These are phyloP conservation scores for Neuroterus valhalla DNA, from an alignment of 1,140 invertebrate species.

Conservation along the genomic window DNA sequence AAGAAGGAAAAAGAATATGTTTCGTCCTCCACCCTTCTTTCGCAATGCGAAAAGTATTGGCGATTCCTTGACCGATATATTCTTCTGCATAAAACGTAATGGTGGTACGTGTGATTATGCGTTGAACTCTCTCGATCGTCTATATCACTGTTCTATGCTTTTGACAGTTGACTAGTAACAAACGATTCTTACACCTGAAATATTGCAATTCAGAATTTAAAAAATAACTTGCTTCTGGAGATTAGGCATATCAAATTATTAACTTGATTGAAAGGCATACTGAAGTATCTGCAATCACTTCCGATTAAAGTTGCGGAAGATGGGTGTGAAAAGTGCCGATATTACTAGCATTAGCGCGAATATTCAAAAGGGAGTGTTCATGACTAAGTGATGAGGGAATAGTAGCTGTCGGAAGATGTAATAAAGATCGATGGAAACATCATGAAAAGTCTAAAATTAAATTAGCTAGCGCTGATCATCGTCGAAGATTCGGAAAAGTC, in stretches of 20 bases:
- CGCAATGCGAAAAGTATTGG: background rate
- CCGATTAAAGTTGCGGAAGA: conserved; percentile 31
- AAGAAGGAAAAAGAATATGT: background rate
- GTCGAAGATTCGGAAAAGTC: conserved; percentile 27
- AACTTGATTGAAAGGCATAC: too few species aligned
- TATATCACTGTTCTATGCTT: too few species aligned
- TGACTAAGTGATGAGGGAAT: conserved; percentile 14
- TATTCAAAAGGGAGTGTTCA: conserved; percentile 28
- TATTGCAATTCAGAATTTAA: too few species aligned
- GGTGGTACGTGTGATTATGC: too few species aligned
- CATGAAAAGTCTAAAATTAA: conserved; percentile 57
- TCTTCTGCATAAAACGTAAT: background rate
- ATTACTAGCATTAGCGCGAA: background rate
- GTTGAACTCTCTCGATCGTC: background rate
- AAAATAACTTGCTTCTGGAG: too few species aligned
- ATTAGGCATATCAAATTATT: too few species aligned
- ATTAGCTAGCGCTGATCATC: conserved; percentile 50
- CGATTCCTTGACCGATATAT: background rate
- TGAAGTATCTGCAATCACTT: conserved; percentile 28
- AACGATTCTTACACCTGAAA: too few species aligned
- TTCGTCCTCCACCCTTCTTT: conserved; percentile 39
- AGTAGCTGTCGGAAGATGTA: conserved; percentile 57
- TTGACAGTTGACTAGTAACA: too few species aligned
- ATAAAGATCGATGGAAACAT: conserved; percentile 61
- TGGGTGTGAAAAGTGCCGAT: conserved; percentile 18